Base-by-base conservation (phyloP, 2,797 vertebrate genomes). In the Selene dorsalis region DNA sequence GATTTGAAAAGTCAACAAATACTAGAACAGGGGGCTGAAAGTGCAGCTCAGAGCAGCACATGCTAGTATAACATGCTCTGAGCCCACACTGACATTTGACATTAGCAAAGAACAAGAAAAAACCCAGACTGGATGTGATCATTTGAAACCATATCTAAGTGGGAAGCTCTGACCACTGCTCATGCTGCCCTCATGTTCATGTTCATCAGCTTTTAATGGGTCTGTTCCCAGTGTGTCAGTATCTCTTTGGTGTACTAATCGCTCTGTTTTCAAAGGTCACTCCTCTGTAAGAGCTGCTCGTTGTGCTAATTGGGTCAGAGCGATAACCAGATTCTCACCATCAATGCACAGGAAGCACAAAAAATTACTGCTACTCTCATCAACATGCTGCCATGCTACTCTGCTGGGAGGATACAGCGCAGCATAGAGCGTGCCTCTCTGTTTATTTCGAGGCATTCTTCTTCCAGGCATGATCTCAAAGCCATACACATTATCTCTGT, bases 251-350 rank as follows among this genome's bases (percentile, higher is more conserved):
- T 52, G 52, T 65, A 38, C 76, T 87, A 89, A 91, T 76, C 76
- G 61, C 43, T 79, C 67, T 82, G 70, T 76, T 84, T 87, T 78
- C 67, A 77, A 83, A 84, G 83, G 86, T 83, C 81, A 83, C 63
- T 69, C 69, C 55, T 76, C 62, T 77, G 53, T 77, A 87, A 87
- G 78, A 65, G 77, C 73, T 82, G 58, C 32, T 57, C 73, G 56
- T 79, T 82, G 76, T 73, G 56, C 67, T 92, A 87, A 88, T 91
- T 73, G 77, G 72, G 73, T 84, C 75, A 84, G 77, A 77, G 62
- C 35, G 80, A 84, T 75, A 83, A 82, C 70, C 79, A 88, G 81
- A 88, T 87, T 80, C 78, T 82, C 67, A 61, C 57, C 73, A 60
- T 65, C 82, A 48, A n/a, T 70, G 68, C 47, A 63, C 83, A 88